phyloP scores from a whole-genome alignment of 2,888 invertebrate genomes.

The Andricus quercusramuli region DNA sequence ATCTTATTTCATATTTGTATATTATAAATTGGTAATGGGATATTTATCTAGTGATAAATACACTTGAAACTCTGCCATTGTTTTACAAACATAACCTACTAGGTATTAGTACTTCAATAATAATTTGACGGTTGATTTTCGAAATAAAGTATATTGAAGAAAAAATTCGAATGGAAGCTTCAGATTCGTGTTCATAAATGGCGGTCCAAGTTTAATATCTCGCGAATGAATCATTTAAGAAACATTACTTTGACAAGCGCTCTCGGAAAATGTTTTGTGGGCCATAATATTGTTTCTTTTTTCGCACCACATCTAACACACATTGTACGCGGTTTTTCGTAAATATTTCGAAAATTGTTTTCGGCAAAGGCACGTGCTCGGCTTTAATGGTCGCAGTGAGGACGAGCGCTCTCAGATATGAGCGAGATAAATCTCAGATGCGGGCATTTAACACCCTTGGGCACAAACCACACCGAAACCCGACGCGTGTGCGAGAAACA shows the following conservation, averaged over 20 bases:
- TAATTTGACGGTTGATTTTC: no score
- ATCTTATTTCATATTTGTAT: no score
- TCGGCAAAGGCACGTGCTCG: constrained; percentile 58
- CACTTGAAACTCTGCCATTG: no score
- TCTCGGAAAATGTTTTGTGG: constrained; percentile 12
- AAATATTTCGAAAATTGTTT: constrained; percentile 68
- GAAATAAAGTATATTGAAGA: neutral
- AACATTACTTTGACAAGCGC: neutral
- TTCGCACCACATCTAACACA: constrained; percentile 45
- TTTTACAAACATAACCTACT: no score
- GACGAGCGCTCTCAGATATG: constrained; percentile 66
- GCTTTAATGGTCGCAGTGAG: constrained; percentile 58
- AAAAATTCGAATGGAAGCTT: neutral
- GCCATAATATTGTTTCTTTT: constrained; percentile 50
- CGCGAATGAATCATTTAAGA: constrained; percentile 11
- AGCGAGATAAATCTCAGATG: constrained; percentile 75
- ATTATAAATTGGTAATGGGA: no score
- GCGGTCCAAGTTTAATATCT: neutral
- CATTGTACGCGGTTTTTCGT: constrained; percentile 51
- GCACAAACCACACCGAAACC: constrained; percentile 55
- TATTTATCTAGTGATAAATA: no score
- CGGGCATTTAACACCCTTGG: constrained; percentile 68
- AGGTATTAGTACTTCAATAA: no score
- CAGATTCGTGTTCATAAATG: neutral
- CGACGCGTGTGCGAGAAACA: constrained; percentile 57